phyloP scores from a whole-genome alignment of 2,113 vertebrate species.

The Eonycteris spelaea region DNA sequence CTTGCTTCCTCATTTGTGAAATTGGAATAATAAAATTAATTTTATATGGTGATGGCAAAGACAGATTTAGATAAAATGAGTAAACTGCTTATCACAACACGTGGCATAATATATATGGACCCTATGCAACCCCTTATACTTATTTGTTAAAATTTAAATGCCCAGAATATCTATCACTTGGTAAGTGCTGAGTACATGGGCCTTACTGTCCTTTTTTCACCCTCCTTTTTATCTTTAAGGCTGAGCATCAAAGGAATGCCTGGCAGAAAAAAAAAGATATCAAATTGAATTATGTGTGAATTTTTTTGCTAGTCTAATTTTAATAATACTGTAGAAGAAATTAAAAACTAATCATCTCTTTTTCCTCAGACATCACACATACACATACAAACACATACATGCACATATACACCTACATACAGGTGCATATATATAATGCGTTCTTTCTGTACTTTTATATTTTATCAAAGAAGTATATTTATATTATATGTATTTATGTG shows the following conservation, averaged over 20 bases:
- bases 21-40: background rate
- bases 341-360: background rate
- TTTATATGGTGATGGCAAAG: background rate
- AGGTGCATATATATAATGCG: background rate
- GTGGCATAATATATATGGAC: background rate
- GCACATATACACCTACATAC: background rate
- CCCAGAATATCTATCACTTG: background rate
- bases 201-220: background rate
- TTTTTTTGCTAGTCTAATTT: background rate
- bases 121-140: background rate
- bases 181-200: background rate
- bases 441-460: background rate
- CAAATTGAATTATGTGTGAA: background rate
- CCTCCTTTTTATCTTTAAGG: background rate
- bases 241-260: background rate
- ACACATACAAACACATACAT: background rate
- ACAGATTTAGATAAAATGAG: background rate
- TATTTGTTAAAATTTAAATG: background rate
- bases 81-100: background rate
- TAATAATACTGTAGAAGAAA: background rate
- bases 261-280: background rate
- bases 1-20: background rate
- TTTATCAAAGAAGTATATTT: background rate
- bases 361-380: background rate
- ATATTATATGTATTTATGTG: background rate